Conservation (phyloP, 2,888 invertebrate genomes). For the Machimus rusticus region DNA sequence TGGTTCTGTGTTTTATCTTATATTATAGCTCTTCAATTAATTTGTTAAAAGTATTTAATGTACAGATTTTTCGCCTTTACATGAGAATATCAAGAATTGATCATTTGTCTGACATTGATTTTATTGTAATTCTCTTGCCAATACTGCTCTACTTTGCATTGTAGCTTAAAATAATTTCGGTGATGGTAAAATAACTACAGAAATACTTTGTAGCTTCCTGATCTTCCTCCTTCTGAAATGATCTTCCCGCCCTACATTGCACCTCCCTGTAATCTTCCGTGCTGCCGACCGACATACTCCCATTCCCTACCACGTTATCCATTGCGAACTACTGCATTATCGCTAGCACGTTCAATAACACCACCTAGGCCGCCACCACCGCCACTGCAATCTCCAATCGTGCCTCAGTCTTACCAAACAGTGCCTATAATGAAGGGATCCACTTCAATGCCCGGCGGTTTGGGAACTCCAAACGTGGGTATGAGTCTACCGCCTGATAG, state of each 20-base stretch:
- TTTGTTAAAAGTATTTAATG: no score
- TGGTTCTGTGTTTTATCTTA: no score
- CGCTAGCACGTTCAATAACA: conserved; percentile 58
- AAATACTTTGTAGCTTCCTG: conserved; percentile 57
- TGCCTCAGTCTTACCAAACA: conserved; percentile 54
- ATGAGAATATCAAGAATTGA: not conserved
- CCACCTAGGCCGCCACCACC: conserved; percentile 43
- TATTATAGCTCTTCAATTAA: no score
- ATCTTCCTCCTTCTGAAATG: conserved; percentile 60
- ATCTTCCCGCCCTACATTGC: conserved; percentile 62
- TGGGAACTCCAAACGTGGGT: conserved; percentile 48
- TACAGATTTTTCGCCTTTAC: not conserved
- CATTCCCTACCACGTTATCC: conserved; percentile 57
- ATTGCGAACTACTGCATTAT: conserved; percentile 48
- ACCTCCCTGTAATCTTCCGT: conserved; percentile 60
- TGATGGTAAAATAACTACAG: conserved; percentile 31
- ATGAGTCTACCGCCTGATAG: conserved; percentile 46
- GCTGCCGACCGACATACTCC: conserved; percentile 57
- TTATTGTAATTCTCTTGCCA: not conserved
- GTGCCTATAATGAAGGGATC: conserved; percentile 58
- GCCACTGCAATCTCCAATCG: conserved; percentile 48
- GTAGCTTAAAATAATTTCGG: conserved; percentile 2
- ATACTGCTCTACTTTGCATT: not conserved
- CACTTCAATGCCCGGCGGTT: conserved; percentile 61
- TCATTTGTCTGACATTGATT: not conserved